phyloP scores from a whole-genome alignment of 2,888 invertebrate species.

The Mythimna albipuncta region DNA sequence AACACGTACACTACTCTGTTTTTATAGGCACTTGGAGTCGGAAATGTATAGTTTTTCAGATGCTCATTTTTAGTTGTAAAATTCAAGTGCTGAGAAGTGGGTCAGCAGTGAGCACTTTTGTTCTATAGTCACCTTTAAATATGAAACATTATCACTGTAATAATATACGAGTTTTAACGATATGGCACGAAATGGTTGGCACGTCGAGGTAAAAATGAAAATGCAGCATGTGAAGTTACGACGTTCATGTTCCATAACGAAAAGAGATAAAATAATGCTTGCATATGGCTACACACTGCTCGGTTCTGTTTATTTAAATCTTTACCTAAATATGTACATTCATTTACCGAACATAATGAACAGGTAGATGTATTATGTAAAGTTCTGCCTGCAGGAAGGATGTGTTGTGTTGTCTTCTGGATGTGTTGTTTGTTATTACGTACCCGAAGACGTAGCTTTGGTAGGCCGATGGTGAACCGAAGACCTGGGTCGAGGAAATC shows the following conservation, averaged over 20 bases:
- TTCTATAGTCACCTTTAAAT: conserved; percentile 9
- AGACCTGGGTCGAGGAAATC: too few relatives aligned
- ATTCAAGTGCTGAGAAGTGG: conserved; percentile 29
- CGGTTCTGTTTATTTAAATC: neutral
- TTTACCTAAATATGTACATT: neutral
- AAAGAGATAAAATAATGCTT: neutral
- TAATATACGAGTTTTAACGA: conserved; percentile 15
- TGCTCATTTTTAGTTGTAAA: conserved; percentile 43
- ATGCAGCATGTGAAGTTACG: conserved; percentile 1
- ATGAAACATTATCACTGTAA: conserved; percentile 10
- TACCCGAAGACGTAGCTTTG: too few relatives aligned
- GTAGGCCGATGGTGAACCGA: too few relatives aligned
- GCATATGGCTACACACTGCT: too few relatives aligned
- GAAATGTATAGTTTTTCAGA: conserved; percentile 25
- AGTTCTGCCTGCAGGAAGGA: neutral
- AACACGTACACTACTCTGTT: conserved; percentile 48
- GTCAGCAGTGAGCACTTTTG: conserved; percentile 25
- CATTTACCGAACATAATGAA: neutral
- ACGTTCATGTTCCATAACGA: neutral
- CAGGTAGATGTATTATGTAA: neutral
- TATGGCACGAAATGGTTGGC: conserved; percentile 10
- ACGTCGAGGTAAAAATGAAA: conserved; percentile 4
- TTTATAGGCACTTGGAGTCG: conserved; percentile 34
- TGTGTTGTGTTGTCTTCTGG: too few relatives aligned
- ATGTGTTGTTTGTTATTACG: too few relatives aligned